Conservation (phyloP, 2,888 invertebrate genomes). For the Cecidostiba fungosa region DNA sequence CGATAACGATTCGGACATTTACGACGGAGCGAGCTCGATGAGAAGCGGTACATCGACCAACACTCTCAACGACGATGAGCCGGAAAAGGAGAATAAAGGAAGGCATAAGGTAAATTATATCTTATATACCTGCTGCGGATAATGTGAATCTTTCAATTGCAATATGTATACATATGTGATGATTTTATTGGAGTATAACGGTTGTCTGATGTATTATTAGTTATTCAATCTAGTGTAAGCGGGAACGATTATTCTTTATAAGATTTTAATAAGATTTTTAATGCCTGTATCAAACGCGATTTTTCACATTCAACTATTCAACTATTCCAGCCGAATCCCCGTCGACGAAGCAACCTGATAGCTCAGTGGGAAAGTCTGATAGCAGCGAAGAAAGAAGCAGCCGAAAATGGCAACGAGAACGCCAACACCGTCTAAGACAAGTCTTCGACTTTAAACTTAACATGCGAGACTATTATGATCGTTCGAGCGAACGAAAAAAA, state of each 20-base stretch:
- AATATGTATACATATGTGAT: too few species aligned
- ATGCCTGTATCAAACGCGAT: not conserved
- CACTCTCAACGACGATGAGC: slow-evolving; percentile 76
- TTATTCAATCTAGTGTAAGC: too few species aligned
- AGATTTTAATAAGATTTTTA: too few species aligned
- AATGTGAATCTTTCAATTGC: not conserved
- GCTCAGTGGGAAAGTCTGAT: slow-evolving; percentile 92
- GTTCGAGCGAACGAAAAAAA: not conserved
- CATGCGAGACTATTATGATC: not conserved
- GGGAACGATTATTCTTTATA: too few species aligned
- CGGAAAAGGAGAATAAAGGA: slow-evolving; percentile 73
- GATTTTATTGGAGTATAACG: not conserved
- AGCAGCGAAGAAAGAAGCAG: slow-evolving; percentile 73
- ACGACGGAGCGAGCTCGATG: slow-evolving; percentile 75
- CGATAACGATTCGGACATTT: slow-evolving; percentile 77
- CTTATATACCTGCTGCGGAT: not conserved
- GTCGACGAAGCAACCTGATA: slow-evolving; percentile 87
- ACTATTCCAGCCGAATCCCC: slow-evolving; percentile 72
- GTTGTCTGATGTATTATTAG: not conserved
- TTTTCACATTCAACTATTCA: not conserved
- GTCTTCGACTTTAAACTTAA: not conserved
- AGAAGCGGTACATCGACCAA: slow-evolving; percentile 76
- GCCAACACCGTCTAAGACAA: slow-evolving; percentile 69
- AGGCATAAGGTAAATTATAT: slow-evolving; percentile 73
- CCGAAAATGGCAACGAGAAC: slow-evolving; percentile 72